A percentile compares a stretch with the other conserved stretches of the same genome.
Conservation (phyloP, 2,113 vertebrate species). For the Apodemus speciosus region DNA sequence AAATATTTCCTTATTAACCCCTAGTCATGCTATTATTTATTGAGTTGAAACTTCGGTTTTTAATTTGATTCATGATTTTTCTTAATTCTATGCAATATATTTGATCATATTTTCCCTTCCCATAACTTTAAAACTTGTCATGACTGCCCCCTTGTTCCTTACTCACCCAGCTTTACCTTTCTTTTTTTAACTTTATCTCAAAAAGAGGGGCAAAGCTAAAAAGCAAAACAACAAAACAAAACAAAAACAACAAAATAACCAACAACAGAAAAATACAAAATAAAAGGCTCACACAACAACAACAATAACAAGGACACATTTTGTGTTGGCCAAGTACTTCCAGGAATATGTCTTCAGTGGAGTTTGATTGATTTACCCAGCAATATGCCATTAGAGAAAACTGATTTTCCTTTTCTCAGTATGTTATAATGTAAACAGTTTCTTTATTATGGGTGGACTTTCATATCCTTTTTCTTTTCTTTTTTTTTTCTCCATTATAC, state of each 20-base stretch:
- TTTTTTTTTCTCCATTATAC: not conserved
- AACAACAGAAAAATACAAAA: not conserved
- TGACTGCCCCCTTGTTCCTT: rapidly evolving
- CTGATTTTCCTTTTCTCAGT: not conserved
- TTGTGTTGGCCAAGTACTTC: not conserved
- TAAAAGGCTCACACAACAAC: not conserved
- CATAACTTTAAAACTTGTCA: not conserved
- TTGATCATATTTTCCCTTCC: not conserved
- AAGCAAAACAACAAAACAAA: not conserved
- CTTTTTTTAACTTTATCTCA: not conserved
- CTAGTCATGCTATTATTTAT: not conserved
- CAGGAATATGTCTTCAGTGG: not conserved
- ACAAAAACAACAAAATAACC: not conserved
- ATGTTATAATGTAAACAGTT: not conserved
- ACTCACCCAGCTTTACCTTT: not conserved
- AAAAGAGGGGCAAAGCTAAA: not conserved
- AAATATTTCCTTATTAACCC: not conserved
- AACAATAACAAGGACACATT: not conserved
- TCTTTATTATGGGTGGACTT: not conserved
- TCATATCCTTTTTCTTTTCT: too few relatives aligned
- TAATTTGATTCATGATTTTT: not conserved
- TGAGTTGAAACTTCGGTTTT: too few relatives aligned
- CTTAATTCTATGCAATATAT: not conserved
- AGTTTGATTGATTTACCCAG: too few relatives aligned
- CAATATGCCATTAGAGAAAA: not conserved